Evolutionary conservation across 1,140 invertebrate genomes (phyloP), one percentile per base, ranked within the genome.

Genomic region (Papilio dardanus): DNA sequence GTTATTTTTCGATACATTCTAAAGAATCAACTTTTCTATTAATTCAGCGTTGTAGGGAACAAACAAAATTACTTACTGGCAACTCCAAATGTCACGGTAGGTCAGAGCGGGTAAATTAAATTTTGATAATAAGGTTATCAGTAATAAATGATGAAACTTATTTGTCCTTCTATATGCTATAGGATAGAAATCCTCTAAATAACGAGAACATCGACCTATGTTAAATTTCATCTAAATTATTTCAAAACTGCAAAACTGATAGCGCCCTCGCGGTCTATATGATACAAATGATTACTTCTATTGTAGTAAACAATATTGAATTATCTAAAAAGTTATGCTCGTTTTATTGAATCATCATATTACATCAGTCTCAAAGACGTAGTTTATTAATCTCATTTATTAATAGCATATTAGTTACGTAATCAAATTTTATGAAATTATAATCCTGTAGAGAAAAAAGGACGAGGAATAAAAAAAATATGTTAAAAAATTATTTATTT

Each of bases 81-180:
- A 42, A 16, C 21, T 6, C 10, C 24, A 33, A 10, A 42, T n/a
- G 54, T 58, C 80, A 84, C 85, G 83, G 84, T 79, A 76, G 69
- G 54, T 77, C 74, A 74, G 73, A 76, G 86, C 88, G 87, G 82
- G 89, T 88, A 88, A 86, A 88, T 87, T 74, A n/a, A 84, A 88
- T 83, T 86, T 28, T 74, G 90, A 92, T 91, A 91, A 89, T 79
- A 87, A 87, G 91, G 91, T 91, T 91, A 92, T 91, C 88, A 54
- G n/a, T 69, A 65, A 76, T 33, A 79, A 69, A 83, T 88, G 88
- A 92, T 79, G 88, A 87, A 92, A 88, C 54, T 79, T 76, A 21
- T 42, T 37, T 6, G 16, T 40, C 1, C 14, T 68, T 37, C n/a
- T 2, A 68, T 69, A 5, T 28, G n/a, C 1, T 68, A 3, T 2